Percentiles rank a stretch among this genome's conserved stretches.
Evolutionary conservation across 2,888 invertebrate genomes (phyloP).

Genomic region (Drosophila cracens): DNA sequence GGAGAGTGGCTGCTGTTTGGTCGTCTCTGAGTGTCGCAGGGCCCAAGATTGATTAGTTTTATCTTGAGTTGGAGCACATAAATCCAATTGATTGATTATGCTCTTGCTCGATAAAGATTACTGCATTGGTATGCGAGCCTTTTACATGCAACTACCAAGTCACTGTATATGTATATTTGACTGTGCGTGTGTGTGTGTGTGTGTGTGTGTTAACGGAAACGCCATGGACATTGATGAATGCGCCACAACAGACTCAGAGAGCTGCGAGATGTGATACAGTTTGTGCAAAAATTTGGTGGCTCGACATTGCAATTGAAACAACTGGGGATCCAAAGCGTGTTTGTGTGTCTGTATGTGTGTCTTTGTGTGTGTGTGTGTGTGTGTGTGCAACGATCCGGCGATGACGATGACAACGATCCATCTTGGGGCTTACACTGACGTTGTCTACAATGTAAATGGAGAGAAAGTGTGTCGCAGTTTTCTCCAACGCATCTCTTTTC

Average conservation of each 20-base stretch:
- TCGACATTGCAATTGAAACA: slow-evolving; percentile 17
- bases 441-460: slow-evolving; percentile 27
- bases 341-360: not conserved
- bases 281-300: slow-evolving; percentile 41
- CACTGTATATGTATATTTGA: slow-evolving; percentile 5
- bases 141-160: slow-evolving; percentile 53
- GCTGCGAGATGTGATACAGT: slow-evolving; percentile 8
- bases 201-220: slow-evolving; percentile 61
- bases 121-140: slow-evolving; percentile 61
- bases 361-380: not conserved
- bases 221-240: slow-evolving; percentile 76
- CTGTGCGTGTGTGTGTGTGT: slow-evolving; percentile 18
- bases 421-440: slow-evolving; percentile 48
- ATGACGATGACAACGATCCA: slow-evolving; percentile 50
- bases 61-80: slow-evolving; percentile 83
- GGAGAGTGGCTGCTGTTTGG: slow-evolving; percentile 21
- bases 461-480: slow-evolving; percentile 63
- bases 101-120: slow-evolving; percentile 78
- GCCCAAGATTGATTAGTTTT: slow-evolving; percentile 83
- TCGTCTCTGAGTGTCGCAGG: slow-evolving; percentile 66
- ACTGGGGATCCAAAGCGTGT: slow-evolving; percentile 46
- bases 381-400: slow-evolving; percentile 51
- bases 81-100: slow-evolving; percentile 84
- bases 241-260: slow-evolving; percentile 48
- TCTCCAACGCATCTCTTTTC: slow-evolving; percentile 37